Conservation (phyloP, 2,113 vertebrate species). For the Hypanus sabinus region DNA sequence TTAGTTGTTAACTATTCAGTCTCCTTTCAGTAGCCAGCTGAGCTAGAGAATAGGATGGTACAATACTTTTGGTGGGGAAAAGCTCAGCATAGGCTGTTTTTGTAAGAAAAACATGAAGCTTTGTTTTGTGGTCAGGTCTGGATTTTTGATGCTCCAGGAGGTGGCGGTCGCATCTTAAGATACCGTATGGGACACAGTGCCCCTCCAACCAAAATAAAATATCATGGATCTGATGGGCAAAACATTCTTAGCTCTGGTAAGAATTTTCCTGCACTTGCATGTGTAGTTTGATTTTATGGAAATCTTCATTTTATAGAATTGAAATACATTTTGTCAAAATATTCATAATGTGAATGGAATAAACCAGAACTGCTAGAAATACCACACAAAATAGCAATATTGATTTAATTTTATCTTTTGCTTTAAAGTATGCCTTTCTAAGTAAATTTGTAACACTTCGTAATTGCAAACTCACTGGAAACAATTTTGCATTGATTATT, state of each 20-base stretch:
- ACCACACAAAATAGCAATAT: not conserved
- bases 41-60: not conserved
- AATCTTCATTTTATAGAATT: not conserved
- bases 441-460: not conserved
- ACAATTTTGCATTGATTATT: not conserved
- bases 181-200: conserved; percentile 81
- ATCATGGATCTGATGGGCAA: conserved; percentile 80
- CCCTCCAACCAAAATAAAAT: conserved; percentile 74
- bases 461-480: not conserved
- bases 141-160: conserved; percentile 87
- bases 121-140: conserved; percentile 65
- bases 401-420: not conserved
- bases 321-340: not conserved
- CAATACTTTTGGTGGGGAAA: not conserved
- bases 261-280: conserved; percentile 21
- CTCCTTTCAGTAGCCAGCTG: not conserved
- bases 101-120: not conserved
- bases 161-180: conserved; percentile 71
- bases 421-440: not conserved
- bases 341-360: not conserved
- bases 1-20: not conserved
- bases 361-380: not conserved
- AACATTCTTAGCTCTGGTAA: conserved; percentile 88
- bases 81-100: not conserved
- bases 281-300: not conserved